A percentile compares a stretch with the other conserved stretches of the same genome.
These are phyloP conservation scores for Herpailurus yagouaroundi DNA, from an alignment of 2,113 vertebrate species.

Conservation along the genomic window DNA sequence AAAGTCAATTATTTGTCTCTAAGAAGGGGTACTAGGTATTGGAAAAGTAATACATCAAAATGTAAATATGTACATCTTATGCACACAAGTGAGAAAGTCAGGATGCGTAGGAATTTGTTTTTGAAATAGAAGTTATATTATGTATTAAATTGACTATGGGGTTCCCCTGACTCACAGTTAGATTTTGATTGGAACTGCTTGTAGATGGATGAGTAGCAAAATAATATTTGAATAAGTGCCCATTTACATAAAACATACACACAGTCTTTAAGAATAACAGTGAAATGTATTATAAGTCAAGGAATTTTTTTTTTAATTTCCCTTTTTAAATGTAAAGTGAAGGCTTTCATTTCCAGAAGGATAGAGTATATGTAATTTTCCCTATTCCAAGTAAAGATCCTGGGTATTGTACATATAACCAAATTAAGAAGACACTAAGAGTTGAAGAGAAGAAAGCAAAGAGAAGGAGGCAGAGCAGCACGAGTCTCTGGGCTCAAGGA, in stretches of 20 bases:
- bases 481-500: background rate
- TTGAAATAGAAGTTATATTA: background rate
- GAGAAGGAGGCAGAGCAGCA: background rate
- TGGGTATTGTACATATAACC: background rate
- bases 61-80: background rate
- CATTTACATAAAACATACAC: background rate
- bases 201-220: background rate
- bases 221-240: background rate
- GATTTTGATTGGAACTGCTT: background rate
- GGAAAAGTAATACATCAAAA: background rate
- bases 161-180: background rate
- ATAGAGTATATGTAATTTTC: background rate
- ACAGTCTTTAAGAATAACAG: background rate
- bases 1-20: background rate
- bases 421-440: background rate
- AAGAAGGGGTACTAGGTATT: background rate
- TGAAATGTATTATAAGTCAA: background rate
- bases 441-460: background rate
- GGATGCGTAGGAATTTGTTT: background rate
- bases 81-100: background rate
- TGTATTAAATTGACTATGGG: background rate
- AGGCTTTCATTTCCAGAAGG: background rate
- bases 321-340: background rate
- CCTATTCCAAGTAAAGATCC: background rate
- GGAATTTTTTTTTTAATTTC: background rate